Conservation (phyloP, 2,113 vertebrate species). For the Chaetops frenatus region DNA sequence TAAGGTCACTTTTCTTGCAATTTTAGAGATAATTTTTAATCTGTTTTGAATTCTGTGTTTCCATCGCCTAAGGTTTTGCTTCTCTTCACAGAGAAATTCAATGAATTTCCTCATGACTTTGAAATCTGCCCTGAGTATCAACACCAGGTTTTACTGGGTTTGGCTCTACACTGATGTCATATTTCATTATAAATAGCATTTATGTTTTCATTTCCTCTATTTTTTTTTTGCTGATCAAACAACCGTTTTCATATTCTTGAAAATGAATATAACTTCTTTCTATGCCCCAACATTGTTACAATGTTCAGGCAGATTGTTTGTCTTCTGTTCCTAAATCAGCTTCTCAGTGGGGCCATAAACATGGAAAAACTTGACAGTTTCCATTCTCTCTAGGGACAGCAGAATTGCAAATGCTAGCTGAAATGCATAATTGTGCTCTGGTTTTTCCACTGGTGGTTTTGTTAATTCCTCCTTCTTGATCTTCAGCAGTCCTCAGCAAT, state of each 20-base stretch:
- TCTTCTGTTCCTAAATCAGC: not conserved
- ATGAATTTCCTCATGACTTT: not conserved
- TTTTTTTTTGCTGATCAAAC: not conserved
- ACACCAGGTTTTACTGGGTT: not conserved
- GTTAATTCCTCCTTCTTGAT: not conserved
- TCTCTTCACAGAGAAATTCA: not conserved
- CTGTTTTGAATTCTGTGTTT: not conserved
- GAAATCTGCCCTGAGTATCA: not conserved
- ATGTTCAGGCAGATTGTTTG: not conserved
- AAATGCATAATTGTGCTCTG: not conserved
- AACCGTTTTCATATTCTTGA: not conserved
- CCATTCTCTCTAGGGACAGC: not conserved
- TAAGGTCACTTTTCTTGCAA: not conserved
- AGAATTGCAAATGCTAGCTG: not conserved
- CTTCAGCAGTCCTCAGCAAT: not conserved
- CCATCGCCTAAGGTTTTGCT: not conserved
- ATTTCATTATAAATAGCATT: not conserved
- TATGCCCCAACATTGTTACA: not conserved
- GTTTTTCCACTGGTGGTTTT: not conserved
- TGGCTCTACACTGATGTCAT: not conserved
- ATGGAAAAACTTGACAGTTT: not conserved
- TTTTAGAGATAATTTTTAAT: not conserved
- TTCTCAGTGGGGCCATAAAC: not conserved
- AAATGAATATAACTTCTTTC: not conserved
- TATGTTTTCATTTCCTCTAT: not conserved